A percentile compares a stretch with the other conserved stretches of the same genome.
Evolutionary conservation across 2,113 vertebrate species (phyloP).

Genomic region (Saimiri boliviensis): DNA sequence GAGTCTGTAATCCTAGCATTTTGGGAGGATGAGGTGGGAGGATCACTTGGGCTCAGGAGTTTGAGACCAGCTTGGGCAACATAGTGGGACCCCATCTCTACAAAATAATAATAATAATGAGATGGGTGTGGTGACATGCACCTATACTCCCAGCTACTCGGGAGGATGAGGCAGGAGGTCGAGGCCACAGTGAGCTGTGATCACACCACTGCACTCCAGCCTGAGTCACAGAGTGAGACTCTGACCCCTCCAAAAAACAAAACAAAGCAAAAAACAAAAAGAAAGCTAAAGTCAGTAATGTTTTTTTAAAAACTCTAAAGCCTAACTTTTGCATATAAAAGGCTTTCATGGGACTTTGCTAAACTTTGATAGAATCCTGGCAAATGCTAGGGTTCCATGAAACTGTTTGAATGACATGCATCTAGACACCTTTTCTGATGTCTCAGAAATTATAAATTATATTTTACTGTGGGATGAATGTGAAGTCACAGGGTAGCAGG

Average conservation of each 20-base stretch:
- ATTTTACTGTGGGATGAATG: background rate
- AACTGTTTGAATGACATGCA: background rate
- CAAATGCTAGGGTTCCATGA: background rate
- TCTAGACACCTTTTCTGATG: background rate
- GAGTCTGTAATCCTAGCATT: too few species aligned
- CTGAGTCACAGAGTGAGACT: too few species aligned
- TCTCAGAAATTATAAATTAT: background rate
- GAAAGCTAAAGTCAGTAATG: slow-evolving; percentile 21
- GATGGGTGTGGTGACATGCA: too few species aligned
- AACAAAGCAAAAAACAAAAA: background rate
- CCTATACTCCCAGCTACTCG: too few species aligned
- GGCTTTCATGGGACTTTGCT: background rate
- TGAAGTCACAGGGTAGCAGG: background rate
- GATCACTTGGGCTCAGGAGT: too few species aligned
- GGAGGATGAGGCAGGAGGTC: too few species aligned
- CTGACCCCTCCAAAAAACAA: too few species aligned
- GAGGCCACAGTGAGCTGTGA: too few species aligned
- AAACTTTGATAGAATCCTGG: slow-evolving; percentile 17
- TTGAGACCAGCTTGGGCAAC: too few species aligned
- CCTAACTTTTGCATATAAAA: slow-evolving; percentile 11
- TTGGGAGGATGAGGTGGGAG: too few species aligned
- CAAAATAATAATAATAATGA: too few species aligned
- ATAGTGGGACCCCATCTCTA: background rate
- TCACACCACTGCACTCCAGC: too few species aligned
- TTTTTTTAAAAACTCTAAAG: background rate